Conservation (phyloP, 2,113 vertebrate genomes). For the Tragulus kanchil region DNA sequence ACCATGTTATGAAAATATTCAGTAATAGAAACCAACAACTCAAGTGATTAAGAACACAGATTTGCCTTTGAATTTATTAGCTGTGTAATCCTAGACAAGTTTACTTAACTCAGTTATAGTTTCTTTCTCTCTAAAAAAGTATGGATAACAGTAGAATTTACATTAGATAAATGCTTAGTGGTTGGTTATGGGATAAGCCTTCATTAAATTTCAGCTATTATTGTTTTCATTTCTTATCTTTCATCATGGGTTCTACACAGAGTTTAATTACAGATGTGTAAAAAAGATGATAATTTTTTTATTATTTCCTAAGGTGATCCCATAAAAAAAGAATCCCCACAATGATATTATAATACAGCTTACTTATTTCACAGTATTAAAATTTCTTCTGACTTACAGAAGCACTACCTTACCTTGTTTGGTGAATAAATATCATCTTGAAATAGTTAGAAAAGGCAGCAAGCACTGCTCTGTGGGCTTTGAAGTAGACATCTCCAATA, state of each 20-base stretch:
- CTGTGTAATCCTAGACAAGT: background rate
- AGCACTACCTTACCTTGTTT: conserved; percentile 92
- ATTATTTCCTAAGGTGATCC: conserved; percentile 2
- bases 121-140: conserved; percentile 47
- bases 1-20: background rate
- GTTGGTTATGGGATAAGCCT: conserved; percentile 1
- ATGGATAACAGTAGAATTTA: background rate
- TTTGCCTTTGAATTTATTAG: background rate
- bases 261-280: conserved; percentile 39
- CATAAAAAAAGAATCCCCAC: background rate
- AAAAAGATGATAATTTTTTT: background rate
- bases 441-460: conserved; percentile 99
- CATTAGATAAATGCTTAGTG: conserved; percentile 32
- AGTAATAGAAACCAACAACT: background rate
- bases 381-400: conserved; percentile 65
- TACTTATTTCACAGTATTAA: conserved; percentile 26
- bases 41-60: background rate
- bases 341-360: conserved; percentile 7
- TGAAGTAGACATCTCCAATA: conserved; percentile 99
- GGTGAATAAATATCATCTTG: conserved; percentile 99
- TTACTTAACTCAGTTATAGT: background rate
- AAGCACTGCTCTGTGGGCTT: conserved; percentile 97
- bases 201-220: conserved; percentile 41
- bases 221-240: conserved; percentile 51
- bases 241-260: background rate